phyloP scores from a whole-genome alignment of 2,113 vertebrate genomes.

The Pelvicachromis taeniatus region DNA sequence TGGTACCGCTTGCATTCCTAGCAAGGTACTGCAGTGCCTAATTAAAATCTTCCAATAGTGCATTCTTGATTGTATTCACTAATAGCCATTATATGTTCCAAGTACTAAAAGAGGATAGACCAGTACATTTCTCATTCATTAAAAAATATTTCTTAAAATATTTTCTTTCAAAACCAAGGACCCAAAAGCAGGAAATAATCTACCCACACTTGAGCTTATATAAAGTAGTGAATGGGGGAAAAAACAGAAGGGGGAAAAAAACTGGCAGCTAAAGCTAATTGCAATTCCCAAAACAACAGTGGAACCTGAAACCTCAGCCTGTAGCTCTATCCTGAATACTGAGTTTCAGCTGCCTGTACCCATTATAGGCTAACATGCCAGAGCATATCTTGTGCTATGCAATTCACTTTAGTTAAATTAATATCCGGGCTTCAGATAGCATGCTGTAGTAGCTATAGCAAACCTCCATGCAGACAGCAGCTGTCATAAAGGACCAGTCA shows the following conservation, averaged over 20 bases:
- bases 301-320: conserved; percentile 31
- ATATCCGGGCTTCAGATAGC: conserved; percentile 25
- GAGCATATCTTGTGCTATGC: conserved; percentile 32
- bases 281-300: conserved; percentile 14
- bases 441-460: conserved; percentile 16
- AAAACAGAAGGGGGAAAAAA: background rate
- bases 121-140: background rate
- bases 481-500: conserved; percentile 40
- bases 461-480: conserved; percentile 30
- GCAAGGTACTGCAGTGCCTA: background rate
- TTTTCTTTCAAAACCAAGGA: background rate
- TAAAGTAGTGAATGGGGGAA: background rate
- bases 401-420: conserved; percentile 52
- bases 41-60: background rate
- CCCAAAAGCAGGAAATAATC: background rate
- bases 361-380: conserved; percentile 54
- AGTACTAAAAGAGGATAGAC: background rate
- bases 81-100: background rate
- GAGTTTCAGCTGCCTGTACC: conserved; percentile 52
- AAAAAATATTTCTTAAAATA: background rate
- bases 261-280: conserved; percentile 10
- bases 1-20: background rate
- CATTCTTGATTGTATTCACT: background rate
- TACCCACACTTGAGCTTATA: background rate
- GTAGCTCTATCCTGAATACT: conserved; percentile 30